Base-by-base conservation (phyloP, 92 coral and sea anemone genomes). In the Porites evermanni region DNA sequence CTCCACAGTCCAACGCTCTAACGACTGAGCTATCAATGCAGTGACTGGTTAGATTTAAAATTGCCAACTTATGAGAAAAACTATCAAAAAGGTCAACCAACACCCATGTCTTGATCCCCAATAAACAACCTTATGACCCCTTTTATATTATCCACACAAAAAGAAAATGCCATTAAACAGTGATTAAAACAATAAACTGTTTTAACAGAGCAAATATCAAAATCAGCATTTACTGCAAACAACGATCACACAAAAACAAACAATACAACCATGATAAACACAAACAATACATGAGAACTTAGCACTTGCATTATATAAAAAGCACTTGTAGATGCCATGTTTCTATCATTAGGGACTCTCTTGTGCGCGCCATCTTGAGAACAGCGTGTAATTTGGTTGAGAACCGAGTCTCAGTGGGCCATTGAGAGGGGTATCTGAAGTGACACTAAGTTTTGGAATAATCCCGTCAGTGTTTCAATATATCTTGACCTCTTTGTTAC, bases 211-310 rank as follows among this genome's bases (percentile, higher is more conserved):
- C 47, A 38, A 38, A 38, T 38, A 51, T 54, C 1, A 54, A 54
- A 54, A 54, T 8, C 47, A 38, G 47, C 60, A 10, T 54, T 54
- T 8, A 54, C 2, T 11, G 12, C 23, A 74, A 8, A 20, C 79
- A 74, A 53, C 74, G 12, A 24, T 17, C 12, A 69, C 72, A 66
- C 53, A 19, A 8, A 38, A 14, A 20, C 58, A 29, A 17, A 32
- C 12, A 24, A 53, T 70, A 6, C 52, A 24, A 26, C 53, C 85
- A 68, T 9, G 68, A 78, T 64, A 69, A 61, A 21, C 32, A 23
- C 70, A 8, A 14, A 18, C 66, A 67, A 74, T 53, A 69, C 77
- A 23, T n/a, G 56, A 7, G 20, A 79, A 65, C 74, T 69, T 32
- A 9, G 20, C 20, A 14, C 9, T 12, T 26, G 16, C 61, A 56